phyloP scores from a whole-genome alignment of 2,888 invertebrate genomes.

The Lypha dubia region DNA sequence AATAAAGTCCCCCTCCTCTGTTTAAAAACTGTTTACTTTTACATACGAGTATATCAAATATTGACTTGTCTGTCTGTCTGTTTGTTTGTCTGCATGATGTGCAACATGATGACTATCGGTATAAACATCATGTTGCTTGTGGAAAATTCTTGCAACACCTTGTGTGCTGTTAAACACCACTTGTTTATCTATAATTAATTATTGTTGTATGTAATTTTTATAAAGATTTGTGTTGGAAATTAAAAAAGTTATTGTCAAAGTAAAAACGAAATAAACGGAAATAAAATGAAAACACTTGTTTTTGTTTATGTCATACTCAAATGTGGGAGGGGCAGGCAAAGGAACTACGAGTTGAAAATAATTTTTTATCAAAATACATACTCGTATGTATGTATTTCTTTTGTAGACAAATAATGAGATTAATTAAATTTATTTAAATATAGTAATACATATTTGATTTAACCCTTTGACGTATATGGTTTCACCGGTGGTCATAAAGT shows the following conservation, averaged over 20 bases:
- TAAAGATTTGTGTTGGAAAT: conserved; percentile 19
- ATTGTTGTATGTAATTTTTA: conserved; percentile 48
- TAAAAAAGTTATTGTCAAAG: not conserved
- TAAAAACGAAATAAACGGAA: not conserved
- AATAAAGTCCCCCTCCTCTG: not conserved
- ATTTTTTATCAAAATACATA: no score
- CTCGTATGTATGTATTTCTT: no score
- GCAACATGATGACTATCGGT: conserved; percentile 40
- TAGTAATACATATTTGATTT: no score
- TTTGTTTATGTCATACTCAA: no score
- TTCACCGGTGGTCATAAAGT: no score
- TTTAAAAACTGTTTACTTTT: conserved; percentile 12
- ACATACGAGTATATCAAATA: conserved; percentile 4
- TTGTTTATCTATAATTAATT: conserved; percentile 62
- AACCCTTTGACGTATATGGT: no score
- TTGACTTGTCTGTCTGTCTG: no score
- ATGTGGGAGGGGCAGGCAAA: not conserved
- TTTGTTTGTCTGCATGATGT: conserved; percentile 37
- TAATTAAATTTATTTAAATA: no score
- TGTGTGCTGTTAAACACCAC: conserved; percentile 46
- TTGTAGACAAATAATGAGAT: no score
- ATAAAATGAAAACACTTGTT: conserved; percentile 32
- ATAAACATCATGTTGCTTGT: conserved; percentile 18
- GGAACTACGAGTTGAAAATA: no score
- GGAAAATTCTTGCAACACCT: conserved; percentile 60